Base-by-base conservation (phyloP, 2,888 invertebrate genomes). In the Synanthedon myopaeformis region DNA sequence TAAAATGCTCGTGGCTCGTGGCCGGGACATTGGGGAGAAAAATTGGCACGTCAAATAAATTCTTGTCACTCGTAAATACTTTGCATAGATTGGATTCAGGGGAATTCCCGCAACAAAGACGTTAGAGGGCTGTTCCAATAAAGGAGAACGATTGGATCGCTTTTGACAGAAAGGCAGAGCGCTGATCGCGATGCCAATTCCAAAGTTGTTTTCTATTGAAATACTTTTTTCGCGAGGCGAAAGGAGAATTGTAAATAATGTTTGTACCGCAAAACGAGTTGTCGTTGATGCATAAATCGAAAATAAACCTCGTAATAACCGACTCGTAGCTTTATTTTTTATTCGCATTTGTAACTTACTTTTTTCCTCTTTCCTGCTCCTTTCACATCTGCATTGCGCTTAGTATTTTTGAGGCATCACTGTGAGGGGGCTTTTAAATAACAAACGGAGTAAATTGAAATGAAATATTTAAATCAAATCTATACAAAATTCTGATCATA, bases 31-130 rank as follows among this genome's bases (percentile, higher is more conserved):
- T 64, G 66, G 61, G 65, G 62, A 69, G 69, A 73, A 76, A 78
- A 78, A 78, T 79, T 79, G 77, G 76, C 72, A 72, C 72, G 77
- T 78, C 82, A 77, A 81, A 82, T 80, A 81, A 80, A 82, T 81
- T 82, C 81, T 72, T 75, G 79, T 78, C 82, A 80, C 74, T 76
- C 76, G 80, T 79, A 81, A 82, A 84, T 80, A 80, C 81, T 84
- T 82, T 81, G 79, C 83, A 82, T 82, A 81, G 78, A 82, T 81
- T 79, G 79, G 76, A 81, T 79, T 67, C 75, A 65, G 70, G 70
- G 72, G 74, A 76, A 81, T 79, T 75, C 74, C 75, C 74, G 72
- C 81, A 77, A 80, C 81, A 84, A 82, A 82, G 82, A 79, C 72
- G 73, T 71, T 60, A 73, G 75, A 77, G 74, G 76, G 74, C 70